Evolutionary conservation across 2,797 vertebrate genomes (phyloP), one percentile per base, ranked within the genome.

Genomic region (Tenualosa ilisha): DNA sequence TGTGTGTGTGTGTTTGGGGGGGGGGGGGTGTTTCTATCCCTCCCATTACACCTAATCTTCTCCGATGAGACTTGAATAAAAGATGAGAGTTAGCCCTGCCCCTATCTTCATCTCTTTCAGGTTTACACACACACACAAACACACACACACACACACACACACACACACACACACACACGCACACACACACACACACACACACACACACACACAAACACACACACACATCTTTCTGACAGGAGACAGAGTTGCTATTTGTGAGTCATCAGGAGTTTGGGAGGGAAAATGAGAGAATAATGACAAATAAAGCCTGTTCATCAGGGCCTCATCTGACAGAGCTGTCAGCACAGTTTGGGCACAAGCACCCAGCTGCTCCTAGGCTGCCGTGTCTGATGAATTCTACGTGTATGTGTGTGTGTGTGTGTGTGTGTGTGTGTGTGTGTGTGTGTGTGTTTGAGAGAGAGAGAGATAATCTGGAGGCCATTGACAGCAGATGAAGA

Each of bases 81-180:
- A 68, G 24, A 68, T 68, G 63, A 68, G 24, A 68, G 63, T 68
- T 68, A 68, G 63, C 26, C n/a, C 63, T 37, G 63, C 26, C 63
- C 12, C 63, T 68, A 26, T 68, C 24, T 68, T 68, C 24, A 68
- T 68, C 26, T 31, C 26, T 68, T 26, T 37, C 26, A 0, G 22
- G n/a, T 22, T n/a, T 20, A 20, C 56, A 6, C 56, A 59, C n/a
- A 65, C 61, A 6, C 17, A 31, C 31, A 31, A 0, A 31, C 56
- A 6, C 59, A 61, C 59, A 61, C n/a, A n/a, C 59, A 20, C 15
- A 56, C n/a, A n/a, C n/a, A n/a, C n/a, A n/a, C 56, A 59, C 56
- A 59, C 56, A 59, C 56, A 56, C 54, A 22, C 54, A 56, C 54
- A 56, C 17, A 56, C 54, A 56, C 54, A 56, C 15, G 20, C 54